A percentile compares a stretch with the other conserved stretches of the same genome.
Conservation (phyloP, 2,888 invertebrate species). For the Hemaris fuciformis region DNA sequence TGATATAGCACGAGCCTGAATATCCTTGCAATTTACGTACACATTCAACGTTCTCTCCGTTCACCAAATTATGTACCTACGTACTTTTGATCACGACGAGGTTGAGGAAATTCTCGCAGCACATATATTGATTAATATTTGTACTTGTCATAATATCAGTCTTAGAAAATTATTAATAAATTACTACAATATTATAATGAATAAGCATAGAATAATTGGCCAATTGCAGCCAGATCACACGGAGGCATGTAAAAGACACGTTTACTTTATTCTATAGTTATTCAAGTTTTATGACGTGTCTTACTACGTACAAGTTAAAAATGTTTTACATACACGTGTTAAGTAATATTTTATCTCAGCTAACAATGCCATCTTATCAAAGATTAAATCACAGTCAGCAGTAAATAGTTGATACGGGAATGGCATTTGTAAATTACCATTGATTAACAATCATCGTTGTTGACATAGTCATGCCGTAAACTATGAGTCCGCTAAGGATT, state of each 20-base stretch:
- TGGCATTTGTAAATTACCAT: constrained; percentile 4
- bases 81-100: not conserved
- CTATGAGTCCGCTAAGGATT: not conserved
- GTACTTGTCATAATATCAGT: too few relatives aligned
- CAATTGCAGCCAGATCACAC: too few relatives aligned
- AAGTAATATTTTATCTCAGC: not conserved
- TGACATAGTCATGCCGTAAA: not conserved
- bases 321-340: not conserved
- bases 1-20: not conserved
- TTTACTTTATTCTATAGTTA: not conserved
- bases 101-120: not conserved
- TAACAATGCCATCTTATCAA: not conserved
- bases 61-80: not conserved
- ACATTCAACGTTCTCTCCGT: not conserved
- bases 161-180: too few relatives aligned
- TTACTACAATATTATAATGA: too few relatives aligned
- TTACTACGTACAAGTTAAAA: not conserved
- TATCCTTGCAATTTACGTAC: not conserved
- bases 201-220: too few relatives aligned
- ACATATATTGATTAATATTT: too few relatives aligned
- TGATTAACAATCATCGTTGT: not conserved
- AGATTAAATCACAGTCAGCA: not conserved
- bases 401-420: constrained; percentile 4
- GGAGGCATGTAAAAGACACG: not conserved
- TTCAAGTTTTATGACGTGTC: not conserved